A percentile compares a stretch with the other conserved stretches of the same genome.
These are phyloP conservation scores for Mionectes macconnelli DNA, from an alignment of 2,113 vertebrate species.

Conservation along the genomic window DNA sequence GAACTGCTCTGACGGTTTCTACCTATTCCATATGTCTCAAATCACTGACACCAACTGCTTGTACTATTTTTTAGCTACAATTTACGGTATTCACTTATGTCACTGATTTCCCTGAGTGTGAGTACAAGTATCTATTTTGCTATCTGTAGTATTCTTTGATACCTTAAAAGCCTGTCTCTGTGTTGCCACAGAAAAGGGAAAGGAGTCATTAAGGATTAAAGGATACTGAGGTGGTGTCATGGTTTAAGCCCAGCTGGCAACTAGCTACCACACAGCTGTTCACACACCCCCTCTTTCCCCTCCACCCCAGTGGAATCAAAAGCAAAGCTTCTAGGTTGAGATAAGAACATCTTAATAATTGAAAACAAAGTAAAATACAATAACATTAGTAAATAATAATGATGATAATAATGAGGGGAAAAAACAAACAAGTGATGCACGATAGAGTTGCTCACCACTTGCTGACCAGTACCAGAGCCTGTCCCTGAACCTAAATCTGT, in stretches of 20 bases:
- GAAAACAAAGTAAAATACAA: neutral
- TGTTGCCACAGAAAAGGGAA: neutral
- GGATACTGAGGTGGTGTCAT: neutral
- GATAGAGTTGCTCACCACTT: neutral
- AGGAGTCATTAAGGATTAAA: neutral
- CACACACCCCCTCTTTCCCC: neutral
- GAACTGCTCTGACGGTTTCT: neutral
- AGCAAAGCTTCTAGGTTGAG: neutral
- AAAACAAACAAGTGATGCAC: neutral
- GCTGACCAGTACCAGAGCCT: rapidly evolving
- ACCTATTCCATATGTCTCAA: neutral
- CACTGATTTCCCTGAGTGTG: neutral
- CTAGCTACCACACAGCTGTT: neutral
- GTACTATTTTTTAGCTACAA: neutral
- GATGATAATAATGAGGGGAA: neutral
- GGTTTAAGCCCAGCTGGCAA: neutral
- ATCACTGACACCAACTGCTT: neutral
- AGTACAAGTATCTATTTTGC: rapidly evolving
- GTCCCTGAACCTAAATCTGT: neutral
- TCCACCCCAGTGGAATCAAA: neutral
- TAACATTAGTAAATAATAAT: neutral
- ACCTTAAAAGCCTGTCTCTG: neutral
- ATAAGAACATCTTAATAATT: neutral
- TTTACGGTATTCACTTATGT: neutral
- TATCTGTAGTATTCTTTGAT: neutral